phyloP scores from a whole-genome alignment of 2,888 invertebrate genomes.

The Drosophila mercatorum region DNA sequence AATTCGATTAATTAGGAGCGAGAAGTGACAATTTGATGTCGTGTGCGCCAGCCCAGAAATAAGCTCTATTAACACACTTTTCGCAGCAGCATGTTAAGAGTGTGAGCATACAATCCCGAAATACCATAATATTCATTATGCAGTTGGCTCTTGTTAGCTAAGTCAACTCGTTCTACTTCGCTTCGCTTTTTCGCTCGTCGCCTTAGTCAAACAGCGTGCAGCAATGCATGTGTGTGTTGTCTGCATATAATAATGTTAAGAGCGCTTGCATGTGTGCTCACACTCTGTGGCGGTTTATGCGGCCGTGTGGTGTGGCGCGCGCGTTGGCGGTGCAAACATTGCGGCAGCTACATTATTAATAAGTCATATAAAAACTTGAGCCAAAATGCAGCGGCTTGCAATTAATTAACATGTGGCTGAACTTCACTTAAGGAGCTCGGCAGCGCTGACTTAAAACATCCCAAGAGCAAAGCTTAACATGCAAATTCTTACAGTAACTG shows the following conservation, averaged over 20 bases:
- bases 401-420: constrained; percentile 41
- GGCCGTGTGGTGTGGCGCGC: constrained; percentile 13
- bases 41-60: not conserved
- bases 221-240: constrained; percentile 7
- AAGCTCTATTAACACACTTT: not conserved
- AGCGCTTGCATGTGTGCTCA: constrained; percentile 22
- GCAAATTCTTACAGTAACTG: not conserved
- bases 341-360: constrained; percentile 47
- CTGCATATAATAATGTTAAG: constrained; percentile 22
- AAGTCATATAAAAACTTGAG: constrained; percentile 42
- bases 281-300: constrained; percentile 10
- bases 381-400: constrained; percentile 26
- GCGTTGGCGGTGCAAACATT: constrained; percentile 35
- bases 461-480: not conserved
- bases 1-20: constrained; percentile 36
- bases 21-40: constrained; percentile 11
- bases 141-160: constrained; percentile 8
- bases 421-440: constrained; percentile 7
- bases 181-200: not conserved
- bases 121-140: constrained; percentile 19
- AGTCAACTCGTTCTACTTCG: constrained; percentile 11
- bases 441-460: not conserved
- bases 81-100: constrained; percentile 2
- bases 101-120: constrained; percentile 6
- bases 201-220: constrained; percentile 16